Evolutionary conservation across 2,797 vertebrate species (phyloP), one percentile per base, ranked within the genome.

Genomic region (Sciurus carolinensis): DNA sequence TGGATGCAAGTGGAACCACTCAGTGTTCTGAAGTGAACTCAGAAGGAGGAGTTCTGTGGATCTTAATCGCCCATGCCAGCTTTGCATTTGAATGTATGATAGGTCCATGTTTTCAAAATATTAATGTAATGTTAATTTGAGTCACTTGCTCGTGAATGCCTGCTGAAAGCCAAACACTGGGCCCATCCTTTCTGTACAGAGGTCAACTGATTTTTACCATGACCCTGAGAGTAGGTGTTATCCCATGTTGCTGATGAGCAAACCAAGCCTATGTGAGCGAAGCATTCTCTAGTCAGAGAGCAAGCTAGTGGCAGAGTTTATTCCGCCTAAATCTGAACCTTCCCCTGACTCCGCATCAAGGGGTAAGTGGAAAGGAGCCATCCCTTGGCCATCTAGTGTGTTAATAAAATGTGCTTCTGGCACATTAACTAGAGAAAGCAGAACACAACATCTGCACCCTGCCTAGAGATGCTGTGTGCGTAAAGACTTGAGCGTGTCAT

Each of bases 21-120:
- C 82, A 80, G 0, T 85, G 20, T 93, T 87, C 42, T 86, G 9
- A 6, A 17, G 1, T 71, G 9, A 44, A 59, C 15, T n/a, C 64
- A n/a, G 64, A 79, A 92, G 26, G 73, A n/a, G 92, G 44, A 80
- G 73, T 90, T 84, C 13, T 67, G 5, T 76, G 87, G 72, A 81
- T 88, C 39, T 87, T 91, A 92, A 71, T 79, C 86, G 87, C 79
- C 66, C 50, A 66, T 69, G 50, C 5, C n/a, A 59, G 39, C 12
- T 72, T 95, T 91, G 39, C 86, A 86, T 89, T 94, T 42, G 94
- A 87, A 86, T 80, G 76, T 36, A 87, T 9, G 18, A 72, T 66
- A 85, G 36, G 59, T 26, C 30, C 28, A 47, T 76, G n/a, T 77
- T 87, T 96, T 72, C 17, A 90, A 96, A 85, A 83, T 62, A 67